These are phyloP conservation scores for Atopsyche davidsoni DNA, from an alignment of 1,140 invertebrate species.

Conservation along the genomic window DNA sequence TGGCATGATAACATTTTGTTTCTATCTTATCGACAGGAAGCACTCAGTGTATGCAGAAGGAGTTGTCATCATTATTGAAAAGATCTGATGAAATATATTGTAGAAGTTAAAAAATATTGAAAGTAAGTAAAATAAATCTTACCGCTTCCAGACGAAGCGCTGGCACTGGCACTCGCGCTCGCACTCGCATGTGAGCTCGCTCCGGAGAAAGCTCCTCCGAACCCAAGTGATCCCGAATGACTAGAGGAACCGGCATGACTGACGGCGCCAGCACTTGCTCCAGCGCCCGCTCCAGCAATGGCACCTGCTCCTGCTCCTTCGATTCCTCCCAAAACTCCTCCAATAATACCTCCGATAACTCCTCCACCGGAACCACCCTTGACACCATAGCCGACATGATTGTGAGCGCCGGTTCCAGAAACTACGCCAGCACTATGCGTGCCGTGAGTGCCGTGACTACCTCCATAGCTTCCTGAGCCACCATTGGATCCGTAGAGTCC, in stretches of 20 bases:
- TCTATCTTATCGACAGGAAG: too few relatives aligned
- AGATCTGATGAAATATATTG: too few relatives aligned
- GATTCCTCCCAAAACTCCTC: constrained; percentile 3
- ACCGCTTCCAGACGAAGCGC: too few relatives aligned
- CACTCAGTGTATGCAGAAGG: too few relatives aligned
- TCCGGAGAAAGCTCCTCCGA: constrained; percentile 8
- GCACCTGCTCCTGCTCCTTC: constrained; percentile 4
- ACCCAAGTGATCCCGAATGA: constrained; percentile 10
- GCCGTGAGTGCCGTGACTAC: not conserved
- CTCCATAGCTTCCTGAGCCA: constrained; percentile 6
- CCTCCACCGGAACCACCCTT: too few relatives aligned
- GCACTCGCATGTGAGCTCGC: constrained; percentile 13
- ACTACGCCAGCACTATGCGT: too few relatives aligned
- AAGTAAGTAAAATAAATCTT: too few relatives aligned
- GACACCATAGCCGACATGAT: not conserved
- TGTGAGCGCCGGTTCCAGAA: too few relatives aligned
- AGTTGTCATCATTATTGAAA: too few relatives aligned
- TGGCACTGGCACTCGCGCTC: constrained; percentile 12
- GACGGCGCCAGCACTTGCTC: not conserved
- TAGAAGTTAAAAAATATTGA: too few relatives aligned
- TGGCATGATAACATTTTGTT: too few relatives aligned
- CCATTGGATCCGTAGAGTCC: not conserved
- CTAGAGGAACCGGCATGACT: constrained; percentile 5
- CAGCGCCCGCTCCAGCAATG: not conserved
- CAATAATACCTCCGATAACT: constrained; percentile 1